Base-by-base conservation (phyloP, 2,113 vertebrate genomes). In the Hippocampus zosterae region DNA sequence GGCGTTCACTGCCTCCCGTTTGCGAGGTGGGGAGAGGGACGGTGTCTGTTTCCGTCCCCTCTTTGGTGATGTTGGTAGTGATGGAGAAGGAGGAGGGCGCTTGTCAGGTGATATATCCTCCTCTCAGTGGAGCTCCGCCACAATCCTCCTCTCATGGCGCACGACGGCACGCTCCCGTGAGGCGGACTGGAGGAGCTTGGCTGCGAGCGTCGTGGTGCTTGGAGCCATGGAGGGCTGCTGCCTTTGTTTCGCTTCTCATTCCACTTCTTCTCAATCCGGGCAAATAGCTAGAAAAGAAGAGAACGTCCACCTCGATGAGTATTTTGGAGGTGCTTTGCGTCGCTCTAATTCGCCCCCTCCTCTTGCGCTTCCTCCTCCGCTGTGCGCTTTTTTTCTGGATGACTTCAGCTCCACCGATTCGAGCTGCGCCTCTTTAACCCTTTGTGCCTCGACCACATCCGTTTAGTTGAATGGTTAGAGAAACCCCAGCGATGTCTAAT, bases 391-490 rank as follows among this genome's bases (percentile, higher is more conserved):
- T 57, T 60, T 71, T 72, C 69, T 67, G 74, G 86, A 88, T 86
- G 86, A 84, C 80, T 88, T 81, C 82, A 84, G 83, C 84, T 85
- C 72, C 81, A 74, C 80, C 81, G 74, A 78, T 73, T 80, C 70
- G 71, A 63, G 80, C 87, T 83, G 89, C 88, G 86, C 88, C 85
- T 90, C 82, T 68, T 92, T 91, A 92, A 92, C 91, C 88, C 89
- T 80, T 92, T 85, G 50, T 41, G 42, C 21, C 25, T 42, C 42
- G 18, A 40, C 48, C 44, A 23, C 67, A 37, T 18, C 25, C 69
- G 13, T 53, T 61, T 53, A 16, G 12, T 23, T 3, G 12, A 41
- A n/a, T 15, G 12, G 44, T 25, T 21, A 16, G 16, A 33, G 7
- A 33, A 15, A 6, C 7, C 27, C 13, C 57, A 2, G 15, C 15